Conservation (phyloP, 2,888 invertebrate genomes). For the Nasonovia ribisnigri region DNA sequence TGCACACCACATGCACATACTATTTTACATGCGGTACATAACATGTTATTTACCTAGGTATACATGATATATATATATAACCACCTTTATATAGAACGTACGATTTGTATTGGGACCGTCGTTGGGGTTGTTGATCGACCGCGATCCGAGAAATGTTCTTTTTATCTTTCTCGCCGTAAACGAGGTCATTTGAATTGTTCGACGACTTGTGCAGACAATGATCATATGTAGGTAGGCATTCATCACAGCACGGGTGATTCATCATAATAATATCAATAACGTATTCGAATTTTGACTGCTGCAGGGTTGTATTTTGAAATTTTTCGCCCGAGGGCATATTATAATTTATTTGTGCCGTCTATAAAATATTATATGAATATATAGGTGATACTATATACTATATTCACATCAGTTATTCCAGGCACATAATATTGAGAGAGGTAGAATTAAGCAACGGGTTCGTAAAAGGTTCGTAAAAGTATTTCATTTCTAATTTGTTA, state of each 20-base stretch:
- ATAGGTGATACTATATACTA: not conserved
- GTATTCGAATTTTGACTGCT: not conserved
- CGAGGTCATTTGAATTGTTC: conserved; percentile 9
- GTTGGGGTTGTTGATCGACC: conserved; percentile 2
- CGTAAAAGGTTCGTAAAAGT: not conserved
- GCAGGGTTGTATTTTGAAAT: not conserved
- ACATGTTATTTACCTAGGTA: not conserved
- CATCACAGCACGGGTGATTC: not conserved
- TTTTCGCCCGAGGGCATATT: not conserved
- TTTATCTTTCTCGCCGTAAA: not conserved
- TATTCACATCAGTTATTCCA: not conserved
- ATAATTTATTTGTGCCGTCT: not conserved
- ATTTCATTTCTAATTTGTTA: not conserved
- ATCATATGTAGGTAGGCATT: not conserved
- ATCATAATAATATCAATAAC: not conserved
- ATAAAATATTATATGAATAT: not conserved
- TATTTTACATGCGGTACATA: not conserved
- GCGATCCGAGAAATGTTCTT: not conserved
- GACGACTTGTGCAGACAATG: not conserved
- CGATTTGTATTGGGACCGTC: not conserved
- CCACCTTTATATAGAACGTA: not conserved
- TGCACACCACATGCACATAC: not conserved
- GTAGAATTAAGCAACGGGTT: not conserved
- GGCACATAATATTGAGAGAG: not conserved
- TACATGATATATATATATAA: not conserved